Percentiles rank a stretch among this genome's conserved stretches.
Conservation (phyloP, 2,797 vertebrate genomes). For the Pipistrellus pipistrellus region DNA sequence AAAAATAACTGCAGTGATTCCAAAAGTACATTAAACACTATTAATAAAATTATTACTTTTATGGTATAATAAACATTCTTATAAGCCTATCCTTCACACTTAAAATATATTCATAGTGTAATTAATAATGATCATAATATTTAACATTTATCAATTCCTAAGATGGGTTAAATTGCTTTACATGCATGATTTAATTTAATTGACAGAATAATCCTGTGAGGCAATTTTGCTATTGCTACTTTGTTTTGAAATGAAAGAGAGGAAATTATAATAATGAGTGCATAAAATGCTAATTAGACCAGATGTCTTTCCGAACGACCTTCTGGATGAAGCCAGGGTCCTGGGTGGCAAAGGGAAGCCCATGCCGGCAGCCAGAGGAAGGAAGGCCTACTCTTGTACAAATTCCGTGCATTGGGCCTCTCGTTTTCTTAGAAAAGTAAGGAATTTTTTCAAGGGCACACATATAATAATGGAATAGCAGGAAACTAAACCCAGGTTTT, state of each 20-base stretch:
- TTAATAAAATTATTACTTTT: slow-evolving; percentile 42
- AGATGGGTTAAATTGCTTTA: slow-evolving; percentile 66
- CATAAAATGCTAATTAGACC: too few relatives aligned
- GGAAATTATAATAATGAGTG: too few relatives aligned
- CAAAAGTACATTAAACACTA: not conserved
- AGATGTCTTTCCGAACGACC: accelerated
- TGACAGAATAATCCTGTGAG: slow-evolving; percentile 26
- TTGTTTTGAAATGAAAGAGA: slow-evolving; percentile 55
- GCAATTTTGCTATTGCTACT: not conserved
- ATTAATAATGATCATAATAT: slow-evolving; percentile 63
- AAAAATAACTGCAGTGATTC: slow-evolving; percentile 34
- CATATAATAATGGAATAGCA: not conserved
- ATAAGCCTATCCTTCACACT: slow-evolving; percentile 26
- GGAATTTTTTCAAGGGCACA: not conserved
- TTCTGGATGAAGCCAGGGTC: too few relatives aligned
- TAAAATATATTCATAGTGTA: slow-evolving; percentile 35
- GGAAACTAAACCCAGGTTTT: not conserved
- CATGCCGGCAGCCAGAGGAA: too few relatives aligned
- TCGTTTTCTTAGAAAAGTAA: not conserved
- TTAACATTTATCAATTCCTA: slow-evolving; percentile 62
- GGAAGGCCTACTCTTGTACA: too few relatives aligned
- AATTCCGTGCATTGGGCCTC: too few relatives aligned
- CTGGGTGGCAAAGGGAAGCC: too few relatives aligned
- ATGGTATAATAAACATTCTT: slow-evolving; percentile 2
- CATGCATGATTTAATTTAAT: slow-evolving; percentile 63